Evolutionary conservation across 2,888 invertebrate species (phyloP), one percentile per base, ranked within the genome.

Genomic region (Eutolmus rufibarbis): DNA sequence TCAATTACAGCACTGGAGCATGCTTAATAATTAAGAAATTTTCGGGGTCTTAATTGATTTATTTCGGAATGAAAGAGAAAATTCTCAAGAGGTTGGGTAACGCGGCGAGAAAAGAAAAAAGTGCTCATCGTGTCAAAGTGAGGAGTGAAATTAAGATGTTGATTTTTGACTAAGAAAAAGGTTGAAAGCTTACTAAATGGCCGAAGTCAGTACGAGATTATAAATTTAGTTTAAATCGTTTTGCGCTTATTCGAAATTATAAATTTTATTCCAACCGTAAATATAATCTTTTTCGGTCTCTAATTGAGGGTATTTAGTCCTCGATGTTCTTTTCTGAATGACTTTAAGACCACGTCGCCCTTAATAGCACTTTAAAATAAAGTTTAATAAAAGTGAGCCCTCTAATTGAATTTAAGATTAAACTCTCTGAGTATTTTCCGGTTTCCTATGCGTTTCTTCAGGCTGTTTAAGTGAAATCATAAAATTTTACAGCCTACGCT

Each of bases 1-100:
- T 78, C 43, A 40, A 23, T 78, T 78, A 78, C 46, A 43, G 12
- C 43, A 43, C 43, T 78, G 43, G 23, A 78, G n/a, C 2, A 43
- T n/a, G 37, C 40, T 78, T 78, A 43, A 78, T 78, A 78, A 78
- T 43, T 78, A 40, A 78, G 43, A 43, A 43, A 37, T 40, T 78
- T 78, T 43, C 78, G 37, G 78, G n/a, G 28, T 40, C 43, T 78
- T 78, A 78, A 78, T 78, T 78, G 40, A 78, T 78, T 43, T 78
- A 78, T 40, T 46, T 40, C 14, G 43, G 19, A 78, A 40, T 78
- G 19, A 78, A 78, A 43, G 43, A 43, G 78, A n/a, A 40, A 78
- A 40, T 19, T 46, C 23, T 78, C 1, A 4, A 43, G 43, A 46
- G 19, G 43, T 19, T 66, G 23, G 23, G n/a, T 51, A n/a, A n/a